Conservation (phyloP, 92 coral and sea anemone species). For the Parazoanthus darwini region DNA sequence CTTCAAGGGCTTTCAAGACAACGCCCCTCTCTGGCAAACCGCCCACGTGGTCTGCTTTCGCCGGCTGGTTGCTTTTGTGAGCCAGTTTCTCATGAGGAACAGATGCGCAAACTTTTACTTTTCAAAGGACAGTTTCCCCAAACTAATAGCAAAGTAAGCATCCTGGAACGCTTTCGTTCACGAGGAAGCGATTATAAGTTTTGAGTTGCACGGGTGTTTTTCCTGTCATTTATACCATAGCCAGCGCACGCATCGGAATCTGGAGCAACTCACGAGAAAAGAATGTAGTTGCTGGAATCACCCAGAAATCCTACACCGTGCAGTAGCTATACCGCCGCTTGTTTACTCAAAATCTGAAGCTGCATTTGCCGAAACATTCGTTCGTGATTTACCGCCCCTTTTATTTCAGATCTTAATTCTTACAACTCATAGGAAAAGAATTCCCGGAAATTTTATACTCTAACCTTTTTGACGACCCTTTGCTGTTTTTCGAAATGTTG, state of each 20-base stretch:
- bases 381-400: conserved; percentile 25
- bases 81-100: conserved; percentile 13
- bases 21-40: conserved; percentile 35
- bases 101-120: conserved; percentile 4
- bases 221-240: background rate
- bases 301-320: conserved; percentile 34
- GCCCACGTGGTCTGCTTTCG: conserved; percentile 32
- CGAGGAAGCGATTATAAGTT: background rate
- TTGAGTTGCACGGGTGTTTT: conserved; percentile 2
- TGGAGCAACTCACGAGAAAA: conserved; percentile 1
- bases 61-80: background rate
- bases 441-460: conserved; percentile 30
- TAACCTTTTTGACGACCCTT: background rate
- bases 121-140: conserved; percentile 3
- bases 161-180: conserved; percentile 1
- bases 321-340: background rate
- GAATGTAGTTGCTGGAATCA: conserved; percentile 8
- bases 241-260: conserved; percentile 37
- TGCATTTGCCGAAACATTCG: conserved; percentile 5
- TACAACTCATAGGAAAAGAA: conserved; percentile 41
- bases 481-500: background rate
- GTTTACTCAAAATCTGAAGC: background rate
- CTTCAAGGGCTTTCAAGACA: background rate
- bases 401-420: background rate
- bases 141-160: background rate